Evolutionary conservation across 2,888 invertebrate species (phyloP), one percentile per base, ranked within the genome.

Genomic region (Ecdyonurus torrentis): DNA sequence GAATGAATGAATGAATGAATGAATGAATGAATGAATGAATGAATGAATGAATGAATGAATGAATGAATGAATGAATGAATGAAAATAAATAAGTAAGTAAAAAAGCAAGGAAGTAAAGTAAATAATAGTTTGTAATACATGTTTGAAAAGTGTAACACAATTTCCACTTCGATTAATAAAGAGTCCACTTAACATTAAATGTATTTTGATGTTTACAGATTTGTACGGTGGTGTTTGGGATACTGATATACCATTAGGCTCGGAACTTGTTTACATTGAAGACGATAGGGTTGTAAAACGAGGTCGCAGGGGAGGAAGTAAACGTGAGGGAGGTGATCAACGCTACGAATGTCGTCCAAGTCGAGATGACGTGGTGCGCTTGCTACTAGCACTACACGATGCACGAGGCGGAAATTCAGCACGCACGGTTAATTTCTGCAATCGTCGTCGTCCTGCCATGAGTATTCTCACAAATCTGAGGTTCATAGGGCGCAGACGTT

Each of bases 381-480:
- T 84, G 2, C 69, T 84, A 64, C 76, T 81, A 15, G 83, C 83
- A 55, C 72, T 84, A 3, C 83, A 83, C 70, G 81, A 82, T 67
- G 79, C 81, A 63, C 78, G 80, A 25, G 78, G 78, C 66, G 83
- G 83, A 1, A 79, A 78, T 70, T 71, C 71, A 61, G 73, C 74
- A 10, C 72, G 74, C 60, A 77, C 79, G n/a, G 78, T 84, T 23
- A 78, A 79, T 68, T 83, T 83, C 72, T 84, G 84, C 72, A 83
- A 83, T 71, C 75, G 83, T 64, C 79, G 78, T 68, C 77, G 83
- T 67, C 81, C 83, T 0, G 82, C 83, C 10, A 75, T 78, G 64
- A 75, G 79, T 2, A 78, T 84, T 59, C 82, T 82, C 69, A 83
- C 83, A 64, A 83, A 83, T 71, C 82, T 83, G 67, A 78, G 83